Evolutionary conservation across 2,113 vertebrate genomes (phyloP).

Genomic region (Neoarius graeffei): DNA sequence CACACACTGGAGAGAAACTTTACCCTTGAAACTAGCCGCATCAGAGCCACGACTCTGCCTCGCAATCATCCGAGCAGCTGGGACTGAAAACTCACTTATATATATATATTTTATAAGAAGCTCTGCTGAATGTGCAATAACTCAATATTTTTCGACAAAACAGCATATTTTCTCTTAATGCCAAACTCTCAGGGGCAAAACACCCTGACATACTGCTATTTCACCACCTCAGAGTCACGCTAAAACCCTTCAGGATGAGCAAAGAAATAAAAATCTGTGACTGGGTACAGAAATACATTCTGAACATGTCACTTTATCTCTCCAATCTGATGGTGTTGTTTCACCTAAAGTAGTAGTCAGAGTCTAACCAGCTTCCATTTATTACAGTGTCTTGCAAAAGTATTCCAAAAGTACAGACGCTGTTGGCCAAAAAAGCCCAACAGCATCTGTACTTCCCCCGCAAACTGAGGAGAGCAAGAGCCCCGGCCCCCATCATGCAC

Average conservation of each 20-base stretch:
- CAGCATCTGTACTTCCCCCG: too few relatives aligned
- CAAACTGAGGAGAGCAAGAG: too few relatives aligned
- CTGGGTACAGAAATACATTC: background rate
- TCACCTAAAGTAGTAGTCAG: background rate
- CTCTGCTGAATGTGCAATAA: slow-evolving; percentile 13
- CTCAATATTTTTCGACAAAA: background rate
- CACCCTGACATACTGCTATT: background rate
- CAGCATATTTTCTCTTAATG: slow-evolving; percentile 9
- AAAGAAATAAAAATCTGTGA: background rate
- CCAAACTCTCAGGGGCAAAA: background rate
- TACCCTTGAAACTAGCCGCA: background rate
- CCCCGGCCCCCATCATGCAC: too few relatives aligned
- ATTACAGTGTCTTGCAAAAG: background rate
- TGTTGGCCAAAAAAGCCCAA: too few relatives aligned
- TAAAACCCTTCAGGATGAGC: background rate
- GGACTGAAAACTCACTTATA: background rate
- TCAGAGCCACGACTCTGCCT: background rate
- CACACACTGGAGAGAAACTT: background rate
- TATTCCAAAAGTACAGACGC: too few relatives aligned
- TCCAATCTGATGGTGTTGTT: background rate
- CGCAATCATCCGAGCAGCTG: background rate
- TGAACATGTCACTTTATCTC: slow-evolving; percentile 13
- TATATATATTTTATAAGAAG: background rate
- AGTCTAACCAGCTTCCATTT: background rate
- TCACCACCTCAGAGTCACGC: background rate